A percentile compares a stretch with the other conserved stretches of the same genome.
Conservation (phyloP, 2,888 invertebrate genomes). For the Chloromyia formosa region DNA sequence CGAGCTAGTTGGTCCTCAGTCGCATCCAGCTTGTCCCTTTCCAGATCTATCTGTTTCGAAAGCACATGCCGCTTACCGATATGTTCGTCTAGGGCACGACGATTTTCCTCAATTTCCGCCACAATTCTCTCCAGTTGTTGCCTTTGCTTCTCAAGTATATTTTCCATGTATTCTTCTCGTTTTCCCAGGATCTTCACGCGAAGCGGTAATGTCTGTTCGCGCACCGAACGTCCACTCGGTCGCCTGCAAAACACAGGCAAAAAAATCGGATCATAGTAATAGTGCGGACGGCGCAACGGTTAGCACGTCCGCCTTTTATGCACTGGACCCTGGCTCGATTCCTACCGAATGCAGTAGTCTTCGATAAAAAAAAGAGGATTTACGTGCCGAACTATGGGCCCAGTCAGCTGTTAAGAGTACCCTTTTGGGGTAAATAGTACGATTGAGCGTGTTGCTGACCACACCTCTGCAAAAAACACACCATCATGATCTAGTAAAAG, state of each 20-base stretch:
- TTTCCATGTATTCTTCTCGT: constrained; percentile 52
- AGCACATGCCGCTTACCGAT: not conserved
- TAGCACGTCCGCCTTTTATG: not conserved
- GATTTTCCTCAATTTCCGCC: constrained; percentile 9
- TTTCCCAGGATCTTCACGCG: constrained; percentile 53
- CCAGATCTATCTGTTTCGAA: constrained; percentile 11
- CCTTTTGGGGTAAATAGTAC: no score
- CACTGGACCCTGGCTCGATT: no score
- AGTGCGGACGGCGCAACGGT: no score
- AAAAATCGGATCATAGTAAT: no score
- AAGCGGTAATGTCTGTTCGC: constrained; percentile 53
- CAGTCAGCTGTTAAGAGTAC: no score
- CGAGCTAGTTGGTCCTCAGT: not conserved
- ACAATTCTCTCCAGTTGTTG: constrained; percentile 50
- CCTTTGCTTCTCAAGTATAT: constrained; percentile 52
- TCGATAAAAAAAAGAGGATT: no score
- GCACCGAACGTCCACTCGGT: constrained; percentile 51
- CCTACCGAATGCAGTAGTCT: no score
- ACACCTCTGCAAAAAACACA: no score
- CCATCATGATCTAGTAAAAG: no score
- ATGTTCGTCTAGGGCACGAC: constrained; percentile 5
- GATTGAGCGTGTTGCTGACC: no score
- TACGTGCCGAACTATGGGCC: no score
- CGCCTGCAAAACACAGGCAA: constrained; percentile 51
- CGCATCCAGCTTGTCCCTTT: not conserved